phyloP scores from a whole-genome alignment of 2,113 vertebrate genomes.

The Siniperca knerii region DNA sequence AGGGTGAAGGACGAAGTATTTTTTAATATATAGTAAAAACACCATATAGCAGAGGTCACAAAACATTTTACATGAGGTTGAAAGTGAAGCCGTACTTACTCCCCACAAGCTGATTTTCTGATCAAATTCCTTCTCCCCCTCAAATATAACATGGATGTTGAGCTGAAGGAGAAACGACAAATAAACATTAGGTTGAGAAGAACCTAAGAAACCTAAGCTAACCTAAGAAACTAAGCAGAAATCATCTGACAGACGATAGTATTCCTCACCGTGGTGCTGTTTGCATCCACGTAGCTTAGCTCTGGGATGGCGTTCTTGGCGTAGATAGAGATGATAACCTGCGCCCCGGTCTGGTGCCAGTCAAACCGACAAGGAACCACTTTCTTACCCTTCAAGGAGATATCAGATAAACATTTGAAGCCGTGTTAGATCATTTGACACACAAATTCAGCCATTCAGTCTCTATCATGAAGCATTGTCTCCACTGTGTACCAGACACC shows the following conservation, averaged over 20 bases:
- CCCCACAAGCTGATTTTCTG: conserved; percentile 95
- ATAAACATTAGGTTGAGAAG: not conserved
- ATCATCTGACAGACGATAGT: rapidly evolving
- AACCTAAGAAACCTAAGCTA: not conserved
- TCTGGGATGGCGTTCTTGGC: conserved; percentile 95
- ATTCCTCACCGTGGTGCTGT: conserved; percentile 91
- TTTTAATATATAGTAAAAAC: not conserved
- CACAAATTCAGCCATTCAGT: not conserved
- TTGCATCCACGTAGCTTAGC: conserved; percentile 92
- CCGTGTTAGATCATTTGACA: not conserved
- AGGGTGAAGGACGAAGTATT: too few species aligned
- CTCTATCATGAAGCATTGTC: not conserved
- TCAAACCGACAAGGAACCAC: conserved; percentile 95
- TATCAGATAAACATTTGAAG: not conserved
- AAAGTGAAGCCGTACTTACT: conserved; percentile 84
- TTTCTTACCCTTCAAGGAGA: conserved; percentile 88
- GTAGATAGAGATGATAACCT: conserved; percentile 97
- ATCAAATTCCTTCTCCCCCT: conserved; percentile 95
- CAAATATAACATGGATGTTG: conserved; percentile 94
- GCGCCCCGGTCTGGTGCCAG: conserved; percentile 97
- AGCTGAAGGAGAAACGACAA: conserved; percentile 81
- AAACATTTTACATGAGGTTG: not conserved
- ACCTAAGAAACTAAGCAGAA: not conserved
- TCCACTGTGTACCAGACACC: conserved; percentile 22
- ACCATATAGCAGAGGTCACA: too few species aligned